These are phyloP conservation scores for Triplophysa tibetana DNA, from an alignment of 2,113 vertebrate species.

Conservation along the genomic window DNA sequence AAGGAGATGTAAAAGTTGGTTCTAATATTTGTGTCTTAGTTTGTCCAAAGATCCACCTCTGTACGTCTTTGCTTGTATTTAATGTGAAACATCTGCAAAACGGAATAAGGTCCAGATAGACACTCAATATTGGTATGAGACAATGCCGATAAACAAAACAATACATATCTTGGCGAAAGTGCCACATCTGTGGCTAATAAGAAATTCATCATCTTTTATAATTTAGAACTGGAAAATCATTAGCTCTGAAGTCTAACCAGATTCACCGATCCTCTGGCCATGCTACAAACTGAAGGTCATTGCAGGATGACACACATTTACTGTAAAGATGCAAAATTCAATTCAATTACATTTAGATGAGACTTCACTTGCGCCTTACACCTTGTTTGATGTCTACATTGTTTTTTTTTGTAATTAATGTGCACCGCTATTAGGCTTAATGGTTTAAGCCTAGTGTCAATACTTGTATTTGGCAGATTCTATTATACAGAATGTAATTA, in stretches of 20 bases:
- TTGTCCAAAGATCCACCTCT: constrained; percentile 9
- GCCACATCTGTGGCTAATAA: not conserved
- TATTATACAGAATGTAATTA: not conserved
- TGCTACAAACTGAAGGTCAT: not conserved
- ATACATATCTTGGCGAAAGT: constrained; percentile 31
- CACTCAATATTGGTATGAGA: constrained; percentile 49
- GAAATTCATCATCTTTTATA: constrained; percentile 1
- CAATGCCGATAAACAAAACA: constrained; percentile 42
- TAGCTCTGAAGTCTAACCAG: constrained; percentile 24
- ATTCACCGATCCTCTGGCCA: not conserved
- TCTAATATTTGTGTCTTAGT: constrained; percentile 9
- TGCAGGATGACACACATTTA: not conserved
- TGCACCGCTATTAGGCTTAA: not conserved
- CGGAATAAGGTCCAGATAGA: constrained; percentile 64
- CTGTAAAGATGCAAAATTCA: not conserved
- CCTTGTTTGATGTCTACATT: constrained; percentile 7
- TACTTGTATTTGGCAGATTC: not conserved
- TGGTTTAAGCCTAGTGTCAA: not conserved
- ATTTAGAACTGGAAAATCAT: not conserved
- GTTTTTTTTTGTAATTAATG: constrained; percentile 31
- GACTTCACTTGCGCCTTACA: constrained; percentile 10
- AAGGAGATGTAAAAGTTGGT: constrained; percentile 32
- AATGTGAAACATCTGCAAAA: constrained; percentile 67
- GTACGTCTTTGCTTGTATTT: not conserved
- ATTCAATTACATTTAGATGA: constrained; percentile 12